Conservation (phyloP, 2,888 invertebrate genomes). For the Phalera bucephala region DNA sequence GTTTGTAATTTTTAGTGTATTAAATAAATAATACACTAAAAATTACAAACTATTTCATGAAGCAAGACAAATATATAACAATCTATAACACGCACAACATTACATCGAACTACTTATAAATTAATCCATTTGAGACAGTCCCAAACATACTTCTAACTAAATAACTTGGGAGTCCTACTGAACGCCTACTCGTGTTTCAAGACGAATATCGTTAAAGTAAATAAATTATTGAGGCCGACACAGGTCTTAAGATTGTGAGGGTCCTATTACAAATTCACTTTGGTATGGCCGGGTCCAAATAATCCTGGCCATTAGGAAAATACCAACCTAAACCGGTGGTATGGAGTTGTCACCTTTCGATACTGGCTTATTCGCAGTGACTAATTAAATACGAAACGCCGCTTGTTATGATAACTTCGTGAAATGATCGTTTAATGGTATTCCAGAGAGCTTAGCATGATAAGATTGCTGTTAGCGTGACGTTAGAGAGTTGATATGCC, state of each 20-base stretch:
- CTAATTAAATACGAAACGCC: too few relatives aligned
- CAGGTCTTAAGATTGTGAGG: constrained; percentile 52
- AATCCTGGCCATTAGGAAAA: constrained; percentile 64
- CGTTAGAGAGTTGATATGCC: too few relatives aligned
- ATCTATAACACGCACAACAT: too few relatives aligned
- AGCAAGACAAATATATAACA: too few relatives aligned
- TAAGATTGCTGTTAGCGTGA: too few relatives aligned
- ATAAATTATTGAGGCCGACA: constrained; percentile 62
- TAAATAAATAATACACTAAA: too few relatives aligned
- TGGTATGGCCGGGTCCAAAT: constrained; percentile 49
- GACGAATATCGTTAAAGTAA: constrained; percentile 50
- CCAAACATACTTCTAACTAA: constrained; percentile 31
- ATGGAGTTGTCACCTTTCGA: constrained; percentile 66
- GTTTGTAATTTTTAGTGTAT: too few relatives aligned
- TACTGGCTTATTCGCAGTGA: too few relatives aligned
- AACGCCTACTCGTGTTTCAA: constrained; percentile 26
- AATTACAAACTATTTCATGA: too few relatives aligned
- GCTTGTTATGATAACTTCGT: too few relatives aligned
- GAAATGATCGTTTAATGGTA: too few relatives aligned
- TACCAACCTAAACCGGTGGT: constrained; percentile 38
- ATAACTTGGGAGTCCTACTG: constrained; percentile 23
- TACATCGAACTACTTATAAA: background rate
- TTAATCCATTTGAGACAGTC: constrained; percentile 28
- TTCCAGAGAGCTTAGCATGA: too few relatives aligned
- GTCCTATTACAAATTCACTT: constrained; percentile 73